phyloP scores from a whole-genome alignment of 2,888 invertebrate genomes.

The Endotricha flammealis region DNA sequence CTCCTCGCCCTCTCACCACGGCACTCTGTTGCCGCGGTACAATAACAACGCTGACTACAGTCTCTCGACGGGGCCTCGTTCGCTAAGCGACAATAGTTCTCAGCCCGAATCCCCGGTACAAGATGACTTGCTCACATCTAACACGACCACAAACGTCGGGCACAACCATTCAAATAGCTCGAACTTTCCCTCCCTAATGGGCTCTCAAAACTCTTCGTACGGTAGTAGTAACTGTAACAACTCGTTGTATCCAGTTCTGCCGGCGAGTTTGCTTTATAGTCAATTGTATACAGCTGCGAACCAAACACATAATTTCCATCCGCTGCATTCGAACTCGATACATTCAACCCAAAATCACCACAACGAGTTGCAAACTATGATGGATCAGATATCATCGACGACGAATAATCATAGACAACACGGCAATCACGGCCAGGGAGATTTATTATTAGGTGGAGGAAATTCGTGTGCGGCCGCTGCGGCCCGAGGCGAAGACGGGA shows the following conservation, averaged over 20 bases:
- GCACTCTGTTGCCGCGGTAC: slow-evolving; percentile 83
- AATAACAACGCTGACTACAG: slow-evolving; percentile 83
- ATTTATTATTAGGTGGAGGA: slow-evolving; percentile 75
- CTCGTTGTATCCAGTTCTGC: slow-evolving; percentile 86
- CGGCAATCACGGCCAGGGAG: slow-evolving; percentile 56
- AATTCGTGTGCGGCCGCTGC: slow-evolving; percentile 79
- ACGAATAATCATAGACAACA: slow-evolving; percentile 77
- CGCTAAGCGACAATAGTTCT: slow-evolving; percentile 89
- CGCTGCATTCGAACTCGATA: slow-evolving; percentile 81
- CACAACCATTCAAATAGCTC: slow-evolving; percentile 79
- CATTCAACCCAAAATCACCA: slow-evolving; percentile 81
- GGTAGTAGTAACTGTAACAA: slow-evolving; percentile 82
- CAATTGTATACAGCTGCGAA: slow-evolving; percentile 89
- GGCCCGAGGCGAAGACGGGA: slow-evolving; percentile 76
- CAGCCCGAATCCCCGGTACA: slow-evolving; percentile 90
- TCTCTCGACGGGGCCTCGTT: slow-evolving; percentile 83
- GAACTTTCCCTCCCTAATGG: slow-evolving; percentile 82
- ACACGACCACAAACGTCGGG: slow-evolving; percentile 78
- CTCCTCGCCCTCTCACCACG: slow-evolving; percentile 75
- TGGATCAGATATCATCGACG: slow-evolving; percentile 85
- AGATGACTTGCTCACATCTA: slow-evolving; percentile 84
- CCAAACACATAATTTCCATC: slow-evolving; percentile 85
- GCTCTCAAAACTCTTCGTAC: slow-evolving; percentile 79
- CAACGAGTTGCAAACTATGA: slow-evolving; percentile 85
- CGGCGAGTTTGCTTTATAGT: slow-evolving; percentile 89